Conservation (phyloP, 2,797 vertebrate species). For the Amblyopsis hoosieri region DNA sequence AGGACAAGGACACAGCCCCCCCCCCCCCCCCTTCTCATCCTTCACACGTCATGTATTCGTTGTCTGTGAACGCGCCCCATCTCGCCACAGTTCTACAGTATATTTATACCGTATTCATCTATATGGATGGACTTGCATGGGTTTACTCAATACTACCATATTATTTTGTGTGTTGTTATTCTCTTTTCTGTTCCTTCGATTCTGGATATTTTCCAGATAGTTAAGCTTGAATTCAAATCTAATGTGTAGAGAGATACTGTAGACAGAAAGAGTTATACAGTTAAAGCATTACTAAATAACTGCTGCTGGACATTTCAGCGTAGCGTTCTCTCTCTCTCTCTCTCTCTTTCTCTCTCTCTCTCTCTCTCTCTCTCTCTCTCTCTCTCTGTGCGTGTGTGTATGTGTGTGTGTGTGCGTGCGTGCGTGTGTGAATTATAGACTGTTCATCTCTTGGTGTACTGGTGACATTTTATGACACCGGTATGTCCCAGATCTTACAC, state of each 20-base stretch:
- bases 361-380: slow-evolving; percentile 6
- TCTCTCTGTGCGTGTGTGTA: not conserved
- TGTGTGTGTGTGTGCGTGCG: no score
- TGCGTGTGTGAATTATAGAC: not conserved
- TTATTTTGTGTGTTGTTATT: not conserved
- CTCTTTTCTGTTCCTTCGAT: no score
- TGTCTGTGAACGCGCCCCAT: not conserved
- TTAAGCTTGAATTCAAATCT: no score
- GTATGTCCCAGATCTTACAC: slow-evolving; percentile 12
- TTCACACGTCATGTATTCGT: not conserved
- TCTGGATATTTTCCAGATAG: no score
- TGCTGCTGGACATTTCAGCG: not conserved
- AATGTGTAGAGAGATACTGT: no score
- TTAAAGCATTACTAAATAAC: not conserved
- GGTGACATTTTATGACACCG: slow-evolving; percentile 37
- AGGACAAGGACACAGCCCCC: slow-evolving; percentile 23
- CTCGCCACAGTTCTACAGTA: no score
- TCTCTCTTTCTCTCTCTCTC: not conserved
- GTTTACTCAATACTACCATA: not conserved
- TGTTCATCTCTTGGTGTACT: slow-evolving; percentile 28
- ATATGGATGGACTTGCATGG: no score
- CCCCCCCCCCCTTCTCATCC: not conserved
- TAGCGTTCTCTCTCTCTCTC: not conserved
- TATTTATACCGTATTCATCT: no score
- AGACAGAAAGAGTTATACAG: not conserved